These are phyloP conservation scores for Apamea monoglypha DNA, from an alignment of 2,888 invertebrate genomes.

Conservation along the genomic window DNA sequence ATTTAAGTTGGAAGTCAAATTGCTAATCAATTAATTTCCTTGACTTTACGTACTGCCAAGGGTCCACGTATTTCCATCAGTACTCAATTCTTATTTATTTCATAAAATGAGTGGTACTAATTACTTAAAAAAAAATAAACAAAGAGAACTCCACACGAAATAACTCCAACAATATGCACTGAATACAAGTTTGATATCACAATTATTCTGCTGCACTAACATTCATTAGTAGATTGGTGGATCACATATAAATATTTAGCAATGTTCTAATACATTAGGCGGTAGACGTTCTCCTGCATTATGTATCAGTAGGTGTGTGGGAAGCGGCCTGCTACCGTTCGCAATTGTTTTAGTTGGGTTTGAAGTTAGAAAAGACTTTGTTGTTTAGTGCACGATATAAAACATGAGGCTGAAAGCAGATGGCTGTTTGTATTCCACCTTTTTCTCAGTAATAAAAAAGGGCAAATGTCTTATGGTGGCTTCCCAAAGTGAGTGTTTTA, in stretches of 20 bases:
- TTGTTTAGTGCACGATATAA: not conserved
- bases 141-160: not conserved
- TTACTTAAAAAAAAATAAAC: not conserved
- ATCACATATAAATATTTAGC: slow-evolving; percentile 84
- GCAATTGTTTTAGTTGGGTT: slow-evolving; percentile 31
- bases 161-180: slow-evolving; percentile 36
- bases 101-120: too few species aligned
- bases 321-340: slow-evolving; percentile 23
- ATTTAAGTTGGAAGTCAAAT: too few species aligned
- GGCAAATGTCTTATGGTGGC: too few species aligned
- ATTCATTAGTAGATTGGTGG: slow-evolving; percentile 58
- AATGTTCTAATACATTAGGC: slow-evolving; percentile 83
- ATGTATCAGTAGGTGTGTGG: slow-evolving; percentile 72
- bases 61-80: too few species aligned
- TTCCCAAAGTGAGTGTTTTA: too few species aligned
- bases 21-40: too few species aligned
- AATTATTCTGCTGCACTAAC: slow-evolving; percentile 49
- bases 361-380: slow-evolving; percentile 6
- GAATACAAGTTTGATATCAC: slow-evolving; percentile 46
- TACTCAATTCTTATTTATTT: too few species aligned
- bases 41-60: too few species aligned
- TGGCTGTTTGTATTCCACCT: too few species aligned
- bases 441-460: too few species aligned
- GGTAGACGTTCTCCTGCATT: slow-evolving; percentile 79
- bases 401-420: too few species aligned